Percentiles rank a stretch among this genome's conserved stretches.
phyloP scores from a whole-genome alignment of 2,888 invertebrate genomes.

The Rhingia rostrata region DNA sequence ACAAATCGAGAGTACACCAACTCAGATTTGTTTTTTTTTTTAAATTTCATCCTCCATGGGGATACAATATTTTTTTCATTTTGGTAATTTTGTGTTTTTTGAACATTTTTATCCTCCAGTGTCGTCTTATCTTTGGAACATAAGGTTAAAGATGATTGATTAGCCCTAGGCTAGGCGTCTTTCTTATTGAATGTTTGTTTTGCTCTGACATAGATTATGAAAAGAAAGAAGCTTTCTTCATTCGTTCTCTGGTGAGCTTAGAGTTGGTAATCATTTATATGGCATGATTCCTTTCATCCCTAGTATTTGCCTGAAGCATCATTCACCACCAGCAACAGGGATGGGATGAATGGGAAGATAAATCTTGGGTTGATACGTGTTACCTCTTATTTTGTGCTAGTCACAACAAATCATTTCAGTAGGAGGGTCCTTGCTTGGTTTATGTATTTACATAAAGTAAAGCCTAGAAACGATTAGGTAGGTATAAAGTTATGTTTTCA shows the following conservation, averaged over 20 bases:
- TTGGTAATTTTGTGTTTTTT: slow-evolving; percentile 4
- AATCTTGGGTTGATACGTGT: slow-evolving; percentile 15
- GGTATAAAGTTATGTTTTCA: not conserved
- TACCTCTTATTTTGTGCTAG: slow-evolving; percentile 36
- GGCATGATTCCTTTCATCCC: slow-evolving; percentile 44
- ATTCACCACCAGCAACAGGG: slow-evolving; percentile 8
- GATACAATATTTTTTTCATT: slow-evolving; percentile 1
- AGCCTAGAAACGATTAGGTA: not conserved
- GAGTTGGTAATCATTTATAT: slow-evolving; percentile 58
- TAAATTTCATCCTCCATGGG: not conserved
- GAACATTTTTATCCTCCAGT: slow-evolving; percentile 20
- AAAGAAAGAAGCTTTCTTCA: slow-evolving; percentile 21
- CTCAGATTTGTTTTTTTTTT: not conserved
- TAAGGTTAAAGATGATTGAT: slow-evolving; percentile 62
- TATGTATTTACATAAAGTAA: too few relatives aligned
- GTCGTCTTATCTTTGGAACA: slow-evolving; percentile 39
- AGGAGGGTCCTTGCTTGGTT: not conserved
- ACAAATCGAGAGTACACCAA: slow-evolving; percentile 2
- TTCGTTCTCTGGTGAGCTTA: not conserved
- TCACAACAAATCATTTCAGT: slow-evolving; percentile 32
- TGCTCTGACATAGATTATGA: slow-evolving; percentile 44
- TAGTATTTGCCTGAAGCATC: slow-evolving; percentile 24
- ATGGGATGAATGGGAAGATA: not conserved
- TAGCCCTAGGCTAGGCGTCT: slow-evolving; percentile 45
- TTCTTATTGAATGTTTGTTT: slow-evolving; percentile 47